phyloP scores from a whole-genome alignment of 2,797 vertebrate genomes.

The Pogonophryne albipinna region DNA sequence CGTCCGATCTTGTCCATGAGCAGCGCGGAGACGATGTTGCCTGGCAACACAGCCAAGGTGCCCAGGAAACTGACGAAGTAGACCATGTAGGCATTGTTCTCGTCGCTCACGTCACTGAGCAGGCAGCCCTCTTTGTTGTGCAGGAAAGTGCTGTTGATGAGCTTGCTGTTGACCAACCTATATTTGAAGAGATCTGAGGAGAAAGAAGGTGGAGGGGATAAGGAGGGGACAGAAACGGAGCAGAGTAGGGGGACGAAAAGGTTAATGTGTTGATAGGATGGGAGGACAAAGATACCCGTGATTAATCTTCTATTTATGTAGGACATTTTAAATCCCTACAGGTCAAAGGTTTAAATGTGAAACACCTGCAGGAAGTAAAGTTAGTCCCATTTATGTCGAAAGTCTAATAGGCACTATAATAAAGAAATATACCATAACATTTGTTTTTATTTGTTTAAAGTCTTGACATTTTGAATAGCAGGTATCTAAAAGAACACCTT shows the following conservation, averaged over 20 bases:
- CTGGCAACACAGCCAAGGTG: constrained; percentile 94
- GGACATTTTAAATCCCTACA: too few relatives aligned
- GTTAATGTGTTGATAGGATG: not conserved
- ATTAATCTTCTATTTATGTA: not conserved
- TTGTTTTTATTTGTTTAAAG: too few relatives aligned
- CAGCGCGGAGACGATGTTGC: constrained; percentile 96
- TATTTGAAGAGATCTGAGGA: constrained; percentile 94
- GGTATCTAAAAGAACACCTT: too few relatives aligned
- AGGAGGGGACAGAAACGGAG: not conserved
- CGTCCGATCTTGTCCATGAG: constrained; percentile 99
- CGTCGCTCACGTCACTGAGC: constrained; percentile 92
- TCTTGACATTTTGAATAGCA: too few relatives aligned
- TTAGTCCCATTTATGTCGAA: too few relatives aligned
- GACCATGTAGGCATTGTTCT: constrained; percentile 99
- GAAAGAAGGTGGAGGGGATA: not conserved
- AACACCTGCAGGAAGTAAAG: constrained; percentile 2
- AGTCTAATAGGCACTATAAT: too few relatives aligned
- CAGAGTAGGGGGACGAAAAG: not conserved
- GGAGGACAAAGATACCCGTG: not conserved
- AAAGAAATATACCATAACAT: too few relatives aligned
- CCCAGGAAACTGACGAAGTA: constrained; percentile 99
- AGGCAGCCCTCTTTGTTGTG: constrained; percentile 98
- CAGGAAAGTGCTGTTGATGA: constrained; percentile 96
- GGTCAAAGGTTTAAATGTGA: not conserved
- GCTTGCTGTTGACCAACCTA: constrained; percentile 91